Evolutionary conservation across 2,113 vertebrate genomes (phyloP), one percentile per base, ranked within the genome.

Genomic region (Corythornis vintsioides): DNA sequence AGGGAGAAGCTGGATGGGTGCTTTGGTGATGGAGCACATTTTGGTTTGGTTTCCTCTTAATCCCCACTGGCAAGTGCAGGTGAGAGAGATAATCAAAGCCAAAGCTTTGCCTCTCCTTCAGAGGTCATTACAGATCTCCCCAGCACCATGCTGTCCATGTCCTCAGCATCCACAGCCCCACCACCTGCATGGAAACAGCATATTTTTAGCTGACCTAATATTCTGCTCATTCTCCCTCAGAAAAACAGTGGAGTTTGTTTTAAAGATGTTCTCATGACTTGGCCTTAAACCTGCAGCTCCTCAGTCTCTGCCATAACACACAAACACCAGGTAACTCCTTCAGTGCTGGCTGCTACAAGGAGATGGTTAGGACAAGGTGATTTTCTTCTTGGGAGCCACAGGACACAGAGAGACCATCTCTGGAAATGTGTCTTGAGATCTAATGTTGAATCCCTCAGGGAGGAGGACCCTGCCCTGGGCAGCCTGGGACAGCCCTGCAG

Each of bases 71-170:
- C 11, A 86, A 83, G 78, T 12, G 75, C 14, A 93, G 89, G 86
- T 69, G 87, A 59, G 91, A 82, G 6, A 40, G 43, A 76, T 84
- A 21, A 80, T 59, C 86, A 28, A 87, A 82, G 93, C 47, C 61
- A 74, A 91, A 89, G 60, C 33, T 92, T 82, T 79, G 28, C 72
- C 43, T 56, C 55, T 89, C 13, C 61, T 94, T 94, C 66, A 91
- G 63, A 95, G 66, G 45, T 28, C 87, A 78, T 77, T 95, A 90
- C 88, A 96, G 33, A 74, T 53, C 74, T 24, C 43, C 12, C 33
- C 88, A 88, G 19, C 66, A 91, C 14, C 13, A 31, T 22, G 40
- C 45, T 72, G 81, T 17, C 61, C 45, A 90, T 91, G 75, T 59
- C 70, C 18, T 86, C 60, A 69, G 20, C 12, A 92, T 52, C 45